phyloP scores from a whole-genome alignment of 1,140 invertebrate species.

The Pachyrhynchus sulphureomaculatus region DNA sequence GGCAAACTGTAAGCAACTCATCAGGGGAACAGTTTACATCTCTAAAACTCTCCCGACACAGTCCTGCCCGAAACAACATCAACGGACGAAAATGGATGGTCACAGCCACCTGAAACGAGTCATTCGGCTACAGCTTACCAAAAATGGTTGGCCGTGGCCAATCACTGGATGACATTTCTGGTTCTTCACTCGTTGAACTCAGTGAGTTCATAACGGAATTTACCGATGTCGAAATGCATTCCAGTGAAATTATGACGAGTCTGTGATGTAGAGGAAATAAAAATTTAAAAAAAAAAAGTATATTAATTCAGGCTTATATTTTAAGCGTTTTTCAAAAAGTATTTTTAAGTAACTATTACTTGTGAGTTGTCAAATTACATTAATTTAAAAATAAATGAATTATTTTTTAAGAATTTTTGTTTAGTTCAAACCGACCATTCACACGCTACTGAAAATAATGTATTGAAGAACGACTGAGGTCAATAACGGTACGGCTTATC shows the following conservation, averaged over 20 bases:
- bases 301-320: too few species aligned
- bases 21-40: slow-evolving; percentile 49
- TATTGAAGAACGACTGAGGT: too few species aligned
- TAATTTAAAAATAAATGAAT: too few species aligned
- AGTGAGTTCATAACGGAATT: slow-evolving; percentile 38
- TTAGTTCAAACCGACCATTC: too few species aligned
- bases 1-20: slow-evolving; percentile 48
- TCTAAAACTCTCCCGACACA: slow-evolving; percentile 31
- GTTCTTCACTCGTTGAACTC: slow-evolving; percentile 40
- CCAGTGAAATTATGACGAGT: slow-evolving; percentile 3
- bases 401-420: too few species aligned
- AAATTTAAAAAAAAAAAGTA: background rate
- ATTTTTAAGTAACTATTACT: too few species aligned
- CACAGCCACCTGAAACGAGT: slow-evolving; percentile 43
- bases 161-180: slow-evolving; percentile 35
- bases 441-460: too few species aligned
- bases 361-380: too few species aligned
- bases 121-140: slow-evolving; percentile 14
- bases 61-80: slow-evolving; percentile 34
- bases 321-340: background rate
- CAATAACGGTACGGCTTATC: too few species aligned
- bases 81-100: slow-evolving; percentile 45
- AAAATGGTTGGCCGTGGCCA: background rate
- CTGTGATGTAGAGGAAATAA: slow-evolving; percentile 33
- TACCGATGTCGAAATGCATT: slow-evolving; percentile 37